Percentiles rank a stretch among this genome's conserved stretches.
Conservation (phyloP, 2,888 invertebrate species). For the Melikaiella ostensackeni region DNA sequence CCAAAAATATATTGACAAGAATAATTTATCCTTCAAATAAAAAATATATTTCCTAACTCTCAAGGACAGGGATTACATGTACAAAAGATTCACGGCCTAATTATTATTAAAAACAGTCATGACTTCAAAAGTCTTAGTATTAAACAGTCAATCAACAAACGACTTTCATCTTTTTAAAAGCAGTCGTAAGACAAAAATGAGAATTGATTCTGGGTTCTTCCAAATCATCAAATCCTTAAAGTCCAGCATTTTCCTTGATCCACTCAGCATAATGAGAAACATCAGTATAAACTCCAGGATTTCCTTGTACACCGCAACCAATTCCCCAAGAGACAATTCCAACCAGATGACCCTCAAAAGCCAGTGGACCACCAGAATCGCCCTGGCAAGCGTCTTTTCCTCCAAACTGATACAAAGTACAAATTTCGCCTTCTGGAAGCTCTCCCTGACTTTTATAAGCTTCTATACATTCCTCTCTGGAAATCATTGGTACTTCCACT, state of each 20-base stretch:
- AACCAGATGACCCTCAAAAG: constrained; percentile 16
- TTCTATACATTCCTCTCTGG: neutral
- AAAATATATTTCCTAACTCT: neutral
- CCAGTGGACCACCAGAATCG: constrained; percentile 47
- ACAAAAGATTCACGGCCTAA: neutral
- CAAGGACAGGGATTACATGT: neutral
- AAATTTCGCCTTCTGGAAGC: constrained; percentile 36
- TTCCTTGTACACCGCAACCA: constrained; percentile 40
- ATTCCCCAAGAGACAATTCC: constrained; percentile 49
- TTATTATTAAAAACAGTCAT: neutral
- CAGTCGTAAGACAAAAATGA: neutral
- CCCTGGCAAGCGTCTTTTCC: constrained; percentile 45
- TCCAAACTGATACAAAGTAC: constrained; percentile 35
- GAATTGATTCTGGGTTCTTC: neutral
- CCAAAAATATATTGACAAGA: neutral
- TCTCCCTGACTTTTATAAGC: neutral
- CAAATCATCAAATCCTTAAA: neutral
- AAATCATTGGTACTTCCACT: constrained; percentile 29
- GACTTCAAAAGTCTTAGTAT: neutral
- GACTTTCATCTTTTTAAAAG: neutral
- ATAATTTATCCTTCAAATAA: neutral
- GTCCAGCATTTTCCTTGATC: constrained; percentile 35
- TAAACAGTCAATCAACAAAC: neutral
- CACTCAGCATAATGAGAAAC: constrained; percentile 39
- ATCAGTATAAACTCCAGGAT: constrained; percentile 44